Conservation (phyloP, 2,888 invertebrate species). For the Agrotis exclamationis region DNA sequence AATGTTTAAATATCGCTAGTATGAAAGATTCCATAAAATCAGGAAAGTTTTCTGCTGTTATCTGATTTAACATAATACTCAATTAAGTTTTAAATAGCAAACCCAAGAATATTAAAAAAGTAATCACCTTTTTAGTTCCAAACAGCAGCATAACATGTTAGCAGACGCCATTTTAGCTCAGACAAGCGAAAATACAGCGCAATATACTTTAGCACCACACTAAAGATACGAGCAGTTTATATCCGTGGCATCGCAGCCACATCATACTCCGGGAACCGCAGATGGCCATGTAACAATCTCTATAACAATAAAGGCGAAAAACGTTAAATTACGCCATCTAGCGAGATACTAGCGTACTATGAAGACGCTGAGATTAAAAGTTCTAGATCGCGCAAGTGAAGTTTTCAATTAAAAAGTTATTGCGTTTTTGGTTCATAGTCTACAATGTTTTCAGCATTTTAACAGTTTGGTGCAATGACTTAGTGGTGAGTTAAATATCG, state of each 20-base stretch:
- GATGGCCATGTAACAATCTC: constrained; percentile 61
- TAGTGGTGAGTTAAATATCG: background rate
- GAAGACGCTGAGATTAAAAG: background rate
- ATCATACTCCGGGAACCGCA: constrained; percentile 55
- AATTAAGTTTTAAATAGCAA: constrained; percentile 3
- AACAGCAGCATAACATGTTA: constrained; percentile 55
- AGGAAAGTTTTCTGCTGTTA: no score
- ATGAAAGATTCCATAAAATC: no score
- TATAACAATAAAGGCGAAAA: constrained; percentile 52
- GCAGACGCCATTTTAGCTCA: constrained; percentile 50
- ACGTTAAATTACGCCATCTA: constrained; percentile 50
- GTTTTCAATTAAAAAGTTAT: background rate
- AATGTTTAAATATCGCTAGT: no score
- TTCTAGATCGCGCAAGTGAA: constrained; percentile 22
- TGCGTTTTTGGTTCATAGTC: background rate
- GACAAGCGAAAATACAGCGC: constrained; percentile 58
- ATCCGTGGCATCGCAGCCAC: constrained; percentile 47
- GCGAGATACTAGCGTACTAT: constrained; percentile 27
- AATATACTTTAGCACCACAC: constrained; percentile 59
- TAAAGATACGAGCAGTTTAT: constrained; percentile 64
- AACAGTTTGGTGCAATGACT: background rate
- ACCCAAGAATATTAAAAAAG: constrained; percentile 14
- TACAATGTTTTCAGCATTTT: no score
- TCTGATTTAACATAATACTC: background rate
- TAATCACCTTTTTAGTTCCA: constrained; percentile 46